Evolutionary conservation across 2,113 vertebrate species (phyloP).

Genomic region (Istiophorus platypterus): DNA sequence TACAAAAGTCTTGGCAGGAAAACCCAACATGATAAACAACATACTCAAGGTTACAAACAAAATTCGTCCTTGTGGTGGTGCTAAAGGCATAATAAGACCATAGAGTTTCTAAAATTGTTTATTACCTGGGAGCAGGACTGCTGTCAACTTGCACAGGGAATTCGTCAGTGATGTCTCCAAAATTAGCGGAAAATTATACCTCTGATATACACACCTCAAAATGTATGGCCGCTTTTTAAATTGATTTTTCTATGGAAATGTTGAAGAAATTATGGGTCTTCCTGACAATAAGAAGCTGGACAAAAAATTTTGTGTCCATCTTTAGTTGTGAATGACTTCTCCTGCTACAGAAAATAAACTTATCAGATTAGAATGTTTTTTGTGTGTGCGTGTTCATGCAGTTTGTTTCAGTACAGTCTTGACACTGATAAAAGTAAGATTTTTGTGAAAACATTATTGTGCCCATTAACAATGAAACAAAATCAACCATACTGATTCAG

Average conservation of each 20-base stretch:
- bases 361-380: not conserved
- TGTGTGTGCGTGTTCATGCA: not conserved
- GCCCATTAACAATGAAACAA: constrained; percentile 1
- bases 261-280: not conserved
- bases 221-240: too few species aligned
- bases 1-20: not conserved
- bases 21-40: not conserved
- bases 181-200: too few species aligned
- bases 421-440: not conserved
- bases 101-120: too few species aligned
- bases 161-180: too few species aligned
- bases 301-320: not conserved
- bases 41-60: too few species aligned
- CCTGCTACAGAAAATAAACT: not conserved
- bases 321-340: not conserved
- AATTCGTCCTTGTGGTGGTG: too few species aligned
- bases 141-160: too few species aligned
- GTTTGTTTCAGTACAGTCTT: not conserved
- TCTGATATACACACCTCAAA: not conserved
- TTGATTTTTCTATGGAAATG: too few species aligned
- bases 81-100: too few species aligned
- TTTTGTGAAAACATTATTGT: not conserved
- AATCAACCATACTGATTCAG: constrained; percentile 22
- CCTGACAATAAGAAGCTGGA: not conserved
- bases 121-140: too few species aligned